Conservation (phyloP, 2,113 vertebrate species). For the Plecotus auritus region DNA sequence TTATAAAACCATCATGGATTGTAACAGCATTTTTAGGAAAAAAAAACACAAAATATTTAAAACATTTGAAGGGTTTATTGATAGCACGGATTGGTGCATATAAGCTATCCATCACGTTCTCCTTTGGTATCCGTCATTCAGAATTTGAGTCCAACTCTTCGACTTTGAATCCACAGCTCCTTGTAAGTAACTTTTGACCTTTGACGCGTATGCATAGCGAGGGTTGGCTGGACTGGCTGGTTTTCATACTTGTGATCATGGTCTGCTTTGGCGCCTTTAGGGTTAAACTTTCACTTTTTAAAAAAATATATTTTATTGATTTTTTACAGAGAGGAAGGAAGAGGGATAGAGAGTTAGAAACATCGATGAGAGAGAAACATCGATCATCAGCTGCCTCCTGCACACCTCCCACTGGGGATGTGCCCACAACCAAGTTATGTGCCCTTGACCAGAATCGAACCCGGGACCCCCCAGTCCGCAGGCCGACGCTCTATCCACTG, state of each 20-base stretch:
- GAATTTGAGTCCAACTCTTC: neutral
- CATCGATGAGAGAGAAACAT: too few species aligned
- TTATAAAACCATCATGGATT: neutral
- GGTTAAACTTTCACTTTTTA: neutral
- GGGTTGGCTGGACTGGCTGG: neutral
- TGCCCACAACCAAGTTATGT: too few species aligned
- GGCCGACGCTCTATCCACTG: too few species aligned
- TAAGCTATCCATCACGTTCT: neutral
- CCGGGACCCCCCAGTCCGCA: too few species aligned
- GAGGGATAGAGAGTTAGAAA: too few species aligned
- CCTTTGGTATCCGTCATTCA: neutral
- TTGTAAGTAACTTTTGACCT: neutral
- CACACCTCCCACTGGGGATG: too few species aligned
- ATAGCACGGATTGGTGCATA: neutral
- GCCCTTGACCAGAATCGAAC: too few species aligned
- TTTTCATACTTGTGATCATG: neutral
- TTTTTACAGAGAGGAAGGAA: too few species aligned
- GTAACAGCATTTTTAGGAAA: neutral
- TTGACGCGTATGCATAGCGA: rapidly evolving
- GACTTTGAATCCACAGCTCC: neutral
- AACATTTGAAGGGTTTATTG: neutral
- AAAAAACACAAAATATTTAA: neutral
- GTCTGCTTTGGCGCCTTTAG: neutral
- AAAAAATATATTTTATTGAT: too few species aligned
- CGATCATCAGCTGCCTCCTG: too few species aligned